Conservation (phyloP, 1,140 invertebrate genomes). For the Drosophila equinoxialis region DNA sequence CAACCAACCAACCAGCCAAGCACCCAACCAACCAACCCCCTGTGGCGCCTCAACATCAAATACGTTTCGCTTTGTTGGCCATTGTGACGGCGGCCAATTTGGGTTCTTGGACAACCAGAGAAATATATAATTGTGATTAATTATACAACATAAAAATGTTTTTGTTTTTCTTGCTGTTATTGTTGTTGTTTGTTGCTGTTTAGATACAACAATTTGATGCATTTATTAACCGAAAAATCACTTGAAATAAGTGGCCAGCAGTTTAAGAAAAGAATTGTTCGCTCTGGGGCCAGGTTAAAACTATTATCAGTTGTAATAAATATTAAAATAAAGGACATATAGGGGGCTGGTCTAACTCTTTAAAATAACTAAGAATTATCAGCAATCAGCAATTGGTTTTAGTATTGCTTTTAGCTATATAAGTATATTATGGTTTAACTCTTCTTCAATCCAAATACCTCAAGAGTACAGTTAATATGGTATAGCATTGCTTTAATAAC, state of each 20-base stretch:
- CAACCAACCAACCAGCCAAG: conserved; percentile 11
- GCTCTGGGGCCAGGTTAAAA: conserved; percentile 8
- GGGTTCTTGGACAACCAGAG: conserved; percentile 57
- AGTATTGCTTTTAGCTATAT: no score
- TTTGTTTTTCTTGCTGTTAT: not conserved
- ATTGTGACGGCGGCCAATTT: conserved; percentile 69
- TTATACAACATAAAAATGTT: conserved; percentile 78
- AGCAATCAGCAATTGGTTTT: no score
- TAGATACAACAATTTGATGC: conserved; percentile 79
- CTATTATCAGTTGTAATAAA: conserved; percentile 77
- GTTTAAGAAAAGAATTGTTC: not conserved
- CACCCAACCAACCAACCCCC: conserved; percentile 40
- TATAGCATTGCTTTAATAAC: conserved; percentile 61
- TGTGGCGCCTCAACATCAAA: conserved; percentile 61
- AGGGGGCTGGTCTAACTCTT: conserved; percentile 14
- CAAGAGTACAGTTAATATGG: conserved; percentile 50
- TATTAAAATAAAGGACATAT: conserved; percentile 5
- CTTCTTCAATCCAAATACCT: conserved; percentile 43
- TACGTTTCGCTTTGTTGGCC: conserved; percentile 76
- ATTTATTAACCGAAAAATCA: conserved; percentile 81
- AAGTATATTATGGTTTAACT: not conserved
- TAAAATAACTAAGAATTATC: conserved; percentile 7
- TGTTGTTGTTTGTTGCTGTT: conserved; percentile 18
- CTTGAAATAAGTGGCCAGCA: conserved; percentile 63
- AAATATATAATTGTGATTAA: conserved; percentile 82